phyloP scores from a whole-genome alignment of 2,888 invertebrate genomes.

The Phrixothrix hirtus region DNA sequence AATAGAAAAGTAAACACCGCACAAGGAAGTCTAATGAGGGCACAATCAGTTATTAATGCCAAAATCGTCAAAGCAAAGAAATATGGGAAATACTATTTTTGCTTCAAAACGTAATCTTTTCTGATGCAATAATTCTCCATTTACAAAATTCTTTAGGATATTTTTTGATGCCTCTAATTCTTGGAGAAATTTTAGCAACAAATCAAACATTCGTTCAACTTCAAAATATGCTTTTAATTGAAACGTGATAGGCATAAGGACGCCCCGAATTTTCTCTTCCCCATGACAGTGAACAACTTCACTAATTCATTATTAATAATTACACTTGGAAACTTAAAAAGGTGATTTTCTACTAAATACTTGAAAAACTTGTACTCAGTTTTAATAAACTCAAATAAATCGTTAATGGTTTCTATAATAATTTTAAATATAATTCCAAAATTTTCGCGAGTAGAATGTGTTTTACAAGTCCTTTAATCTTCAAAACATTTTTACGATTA shows the following conservation, averaged over 20 bases:
- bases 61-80: conserved; percentile 5
- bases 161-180: neutral
- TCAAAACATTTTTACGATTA: too few species aligned
- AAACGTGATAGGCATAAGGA: conserved; percentile 1
- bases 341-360: neutral
- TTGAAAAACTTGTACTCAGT: neutral
- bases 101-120: neutral
- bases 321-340: neutral
- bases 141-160: conserved; percentile 2
- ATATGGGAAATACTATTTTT: conserved; percentile 3
- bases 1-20: conserved; percentile 6
- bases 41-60: conserved; percentile 2
- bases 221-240: conserved; percentile 5
- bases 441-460: too few species aligned
- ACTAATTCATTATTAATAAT: conserved; percentile 5
- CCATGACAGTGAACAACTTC: neutral
- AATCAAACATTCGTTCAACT: neutral
- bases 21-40: conserved; percentile 1
- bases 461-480: too few species aligned
- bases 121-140: neutral
- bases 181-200: too few species aligned
- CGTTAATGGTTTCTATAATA: too few species aligned
- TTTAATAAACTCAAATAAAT: too few species aligned
- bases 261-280: conserved; percentile 4
- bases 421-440: too few species aligned